Evolutionary conservation across 2,888 invertebrate species (phyloP).

Genomic region (Oscheius sp.): DNA sequence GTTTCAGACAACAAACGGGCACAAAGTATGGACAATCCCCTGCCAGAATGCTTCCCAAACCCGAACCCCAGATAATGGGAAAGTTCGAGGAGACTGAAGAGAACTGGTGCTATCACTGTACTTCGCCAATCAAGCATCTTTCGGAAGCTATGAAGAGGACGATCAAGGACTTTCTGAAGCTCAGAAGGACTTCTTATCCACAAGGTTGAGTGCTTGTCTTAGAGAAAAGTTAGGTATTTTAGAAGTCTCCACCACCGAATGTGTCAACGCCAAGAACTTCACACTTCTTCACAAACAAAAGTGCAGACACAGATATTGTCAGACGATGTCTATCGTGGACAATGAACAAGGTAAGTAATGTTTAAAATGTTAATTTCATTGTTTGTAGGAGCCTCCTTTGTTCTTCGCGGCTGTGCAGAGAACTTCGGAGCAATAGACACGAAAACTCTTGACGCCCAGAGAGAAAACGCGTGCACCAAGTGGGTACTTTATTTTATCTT

Average conservation of each 20-base stretch:
- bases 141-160: slow-evolving; percentile 56
- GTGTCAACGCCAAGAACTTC: slow-evolving; percentile 59
- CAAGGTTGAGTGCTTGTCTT: slow-evolving; percentile 36
- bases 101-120: slow-evolving; percentile 65
- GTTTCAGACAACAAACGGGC: slow-evolving; percentile 24
- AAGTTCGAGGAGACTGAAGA: slow-evolving; percentile 27
- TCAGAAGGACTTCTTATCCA: slow-evolving; percentile 63
- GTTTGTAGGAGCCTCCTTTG: slow-evolving; percentile 54
- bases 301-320: slow-evolving; percentile 64
- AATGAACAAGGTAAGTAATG: slow-evolving; percentile 56
- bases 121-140: slow-evolving; percentile 54
- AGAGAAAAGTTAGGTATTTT: slow-evolving; percentile 7
- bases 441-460: slow-evolving; percentile 53
- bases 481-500: slow-evolving; percentile 22
- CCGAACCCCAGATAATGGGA: slow-evolving; percentile 9
- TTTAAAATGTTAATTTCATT: no score
- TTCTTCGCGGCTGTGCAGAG: slow-evolving; percentile 70
- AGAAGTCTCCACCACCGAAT: slow-evolving; percentile 61
- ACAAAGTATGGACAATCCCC: neutral
- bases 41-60: neutral
- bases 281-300: slow-evolving; percentile 58
- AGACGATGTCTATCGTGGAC: slow-evolving; percentile 66
- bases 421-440: slow-evolving; percentile 66
- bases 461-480: slow-evolving; percentile 62
- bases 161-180: slow-evolving; percentile 61